Percentiles rank a stretch among this genome's conserved stretches.
Conservation (phyloP, 2,888 invertebrate genomes). For the Orthosia incerta region DNA sequence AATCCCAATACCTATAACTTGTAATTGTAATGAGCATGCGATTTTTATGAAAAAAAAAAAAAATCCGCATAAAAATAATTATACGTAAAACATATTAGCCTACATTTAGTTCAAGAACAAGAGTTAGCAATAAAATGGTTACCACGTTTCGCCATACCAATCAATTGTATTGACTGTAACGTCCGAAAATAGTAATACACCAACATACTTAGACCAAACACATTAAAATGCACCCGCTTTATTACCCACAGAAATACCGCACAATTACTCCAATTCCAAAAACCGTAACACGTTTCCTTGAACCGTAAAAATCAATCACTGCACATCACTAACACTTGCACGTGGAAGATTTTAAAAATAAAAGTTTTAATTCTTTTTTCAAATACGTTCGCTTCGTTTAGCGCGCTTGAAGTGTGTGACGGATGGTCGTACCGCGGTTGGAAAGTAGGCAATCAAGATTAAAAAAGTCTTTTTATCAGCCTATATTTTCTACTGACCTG, state of each 20-base stretch:
- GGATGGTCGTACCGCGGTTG: constrained; percentile 24
- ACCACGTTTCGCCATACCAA: constrained; percentile 16
- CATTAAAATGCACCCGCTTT: constrained; percentile 29
- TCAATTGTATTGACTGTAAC: constrained; percentile 27
- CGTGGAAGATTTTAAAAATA: constrained; percentile 19
- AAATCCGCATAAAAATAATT: background rate
- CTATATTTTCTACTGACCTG: background rate
- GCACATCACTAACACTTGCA: constrained; percentile 62
- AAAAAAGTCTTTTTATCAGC: background rate
- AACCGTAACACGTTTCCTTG: constrained; percentile 38
- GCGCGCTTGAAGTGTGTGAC: constrained; percentile 57
- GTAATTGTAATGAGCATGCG: background rate
- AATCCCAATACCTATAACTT: background rate
- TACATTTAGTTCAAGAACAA: constrained; percentile 9
- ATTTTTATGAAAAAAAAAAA: constrained; percentile 14
- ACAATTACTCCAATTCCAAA: constrained; percentile 23
- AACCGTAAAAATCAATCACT: constrained; percentile 42
- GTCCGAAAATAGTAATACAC: constrained; percentile 29
- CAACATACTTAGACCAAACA: constrained; percentile 5
- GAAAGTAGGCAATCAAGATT: constrained; percentile 30
- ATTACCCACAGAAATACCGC: constrained; percentile 24
- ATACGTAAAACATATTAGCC: constrained; percentile 20
- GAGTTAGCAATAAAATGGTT: constrained; percentile 5
- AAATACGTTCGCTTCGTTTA: constrained; percentile 63
- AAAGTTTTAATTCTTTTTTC: constrained; percentile 38